A percentile compares a stretch with the other conserved stretches of the same genome.
phyloP scores from a whole-genome alignment of 2,888 invertebrate species.

The Drosophila engyochracea region DNA sequence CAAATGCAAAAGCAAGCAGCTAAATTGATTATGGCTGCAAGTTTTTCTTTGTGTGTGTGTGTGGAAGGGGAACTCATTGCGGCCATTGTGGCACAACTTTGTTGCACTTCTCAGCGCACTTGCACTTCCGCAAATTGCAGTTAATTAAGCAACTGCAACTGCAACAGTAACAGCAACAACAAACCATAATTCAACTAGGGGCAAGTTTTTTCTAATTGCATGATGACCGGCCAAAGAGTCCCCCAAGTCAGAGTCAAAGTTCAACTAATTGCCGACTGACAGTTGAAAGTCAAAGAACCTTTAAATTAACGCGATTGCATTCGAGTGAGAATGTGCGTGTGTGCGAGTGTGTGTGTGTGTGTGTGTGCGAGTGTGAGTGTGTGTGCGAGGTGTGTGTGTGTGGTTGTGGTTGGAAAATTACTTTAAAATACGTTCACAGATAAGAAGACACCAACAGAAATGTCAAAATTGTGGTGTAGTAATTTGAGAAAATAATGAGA shows the following conservation, averaged over 20 bases:
- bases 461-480: conserved; percentile 8
- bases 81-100: conserved; percentile 29
- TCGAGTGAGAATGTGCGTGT: background rate
- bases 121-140: conserved; percentile 65
- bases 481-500: conserved; percentile 17
- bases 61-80: background rate
- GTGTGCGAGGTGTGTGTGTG: background rate
- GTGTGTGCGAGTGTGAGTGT: background rate
- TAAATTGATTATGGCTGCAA: conserved; percentile 70
- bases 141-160: conserved; percentile 63
- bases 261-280: conserved; percentile 71
- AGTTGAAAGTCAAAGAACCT: conserved; percentile 71
- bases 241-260: conserved; percentile 66
- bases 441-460: conserved; percentile 34
- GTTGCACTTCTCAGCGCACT: conserved; percentile 27
- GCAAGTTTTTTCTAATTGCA: conserved; percentile 64
- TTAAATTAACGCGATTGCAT: conserved; percentile 54
- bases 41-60: conserved; percentile 12
- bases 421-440: conserved; percentile 3
- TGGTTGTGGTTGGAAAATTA: background rate
- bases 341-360: background rate
- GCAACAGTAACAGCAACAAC: conserved; percentile 13
- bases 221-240: conserved; percentile 7
- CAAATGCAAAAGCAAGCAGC: conserved; percentile 69
- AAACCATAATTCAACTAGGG: conserved; percentile 58